Conservation (phyloP, 2,888 invertebrate species). For the Perithous albicinctus region DNA sequence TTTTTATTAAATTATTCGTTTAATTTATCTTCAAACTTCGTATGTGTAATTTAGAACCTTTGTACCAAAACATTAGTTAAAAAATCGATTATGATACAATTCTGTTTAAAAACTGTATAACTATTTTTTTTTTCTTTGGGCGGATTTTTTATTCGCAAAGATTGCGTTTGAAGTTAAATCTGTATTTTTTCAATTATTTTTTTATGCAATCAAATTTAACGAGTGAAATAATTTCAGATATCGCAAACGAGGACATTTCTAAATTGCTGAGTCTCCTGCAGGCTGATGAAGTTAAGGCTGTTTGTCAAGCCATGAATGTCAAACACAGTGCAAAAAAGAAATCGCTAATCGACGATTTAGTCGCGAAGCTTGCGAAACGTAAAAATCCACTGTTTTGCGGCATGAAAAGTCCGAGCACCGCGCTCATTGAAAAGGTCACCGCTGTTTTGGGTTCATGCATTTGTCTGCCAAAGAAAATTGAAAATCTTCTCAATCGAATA, state of each 20-base stretch:
- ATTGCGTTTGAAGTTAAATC: too few relatives aligned
- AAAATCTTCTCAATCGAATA: slow-evolving; percentile 75
- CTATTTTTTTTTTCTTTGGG: too few relatives aligned
- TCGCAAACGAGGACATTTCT: slow-evolving; percentile 62
- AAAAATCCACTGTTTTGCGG: slow-evolving; percentile 76
- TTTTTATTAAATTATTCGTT: too few relatives aligned
- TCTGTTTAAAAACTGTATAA: too few relatives aligned
- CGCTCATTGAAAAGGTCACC: slow-evolving; percentile 65
- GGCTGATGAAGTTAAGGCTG: slow-evolving; percentile 71
- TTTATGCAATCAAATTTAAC: neutral
- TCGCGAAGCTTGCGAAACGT: slow-evolving; percentile 68
- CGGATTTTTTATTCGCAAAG: too few relatives aligned
- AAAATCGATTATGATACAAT: too few relatives aligned
- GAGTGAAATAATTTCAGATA: slow-evolving; percentile 68
- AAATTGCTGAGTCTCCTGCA: slow-evolving; percentile 75
- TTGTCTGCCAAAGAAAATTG: slow-evolving; percentile 69
- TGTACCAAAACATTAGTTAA: too few relatives aligned
- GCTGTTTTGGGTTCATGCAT: slow-evolving; percentile 73
- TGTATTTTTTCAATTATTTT: too few relatives aligned
- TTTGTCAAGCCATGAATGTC: slow-evolving; percentile 75
- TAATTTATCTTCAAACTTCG: too few relatives aligned
- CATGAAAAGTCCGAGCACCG: slow-evolving; percentile 70
- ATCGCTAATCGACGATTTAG: slow-evolving; percentile 68
- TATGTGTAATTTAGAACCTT: too few relatives aligned
- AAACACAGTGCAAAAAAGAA: slow-evolving; percentile 70